Evolutionary conservation across 2,797 vertebrate genomes (phyloP).

Genomic region (Nyctibius grandis): DNA sequence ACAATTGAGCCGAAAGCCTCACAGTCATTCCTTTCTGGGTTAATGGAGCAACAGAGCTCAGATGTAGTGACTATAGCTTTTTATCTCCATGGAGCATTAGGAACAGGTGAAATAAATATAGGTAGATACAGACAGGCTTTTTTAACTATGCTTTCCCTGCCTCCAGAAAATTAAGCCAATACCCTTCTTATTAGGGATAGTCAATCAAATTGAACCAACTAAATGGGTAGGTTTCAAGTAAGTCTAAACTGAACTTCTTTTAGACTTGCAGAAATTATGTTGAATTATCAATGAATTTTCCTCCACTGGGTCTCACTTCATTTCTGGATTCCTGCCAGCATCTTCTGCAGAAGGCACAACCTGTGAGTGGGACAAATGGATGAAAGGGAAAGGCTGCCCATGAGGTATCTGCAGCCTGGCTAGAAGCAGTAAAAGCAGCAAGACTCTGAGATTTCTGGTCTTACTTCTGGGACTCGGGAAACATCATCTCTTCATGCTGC

Average conservation of each 20-base stretch:
- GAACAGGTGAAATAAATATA: neutral
- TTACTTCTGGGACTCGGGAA: neutral
- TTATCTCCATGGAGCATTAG: neutral
- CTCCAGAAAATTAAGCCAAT: neutral
- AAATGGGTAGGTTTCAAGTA: neutral
- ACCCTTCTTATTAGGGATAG: neutral
- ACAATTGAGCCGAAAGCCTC: neutral
- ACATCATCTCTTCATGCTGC: neutral
- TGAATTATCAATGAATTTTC: neutral
- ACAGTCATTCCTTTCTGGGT: neutral
- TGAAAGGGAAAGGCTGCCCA: neutral
- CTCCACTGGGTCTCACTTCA: neutral
- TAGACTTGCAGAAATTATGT: neutral
- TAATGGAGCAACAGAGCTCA: neutral
- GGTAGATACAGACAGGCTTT: neutral
- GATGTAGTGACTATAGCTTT: neutral
- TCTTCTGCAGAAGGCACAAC: neutral
- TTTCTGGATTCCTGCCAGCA: neutral
- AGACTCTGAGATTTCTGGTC: neutral
- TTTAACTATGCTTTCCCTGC: neutral
- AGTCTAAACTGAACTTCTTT: neutral
- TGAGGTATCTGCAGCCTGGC: neutral
- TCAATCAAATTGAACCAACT: neutral
- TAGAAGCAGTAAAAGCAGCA: neutral
- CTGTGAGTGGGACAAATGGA: neutral